phyloP scores from a whole-genome alignment of 2,888 invertebrate genomes.

The Ischnura elegans region DNA sequence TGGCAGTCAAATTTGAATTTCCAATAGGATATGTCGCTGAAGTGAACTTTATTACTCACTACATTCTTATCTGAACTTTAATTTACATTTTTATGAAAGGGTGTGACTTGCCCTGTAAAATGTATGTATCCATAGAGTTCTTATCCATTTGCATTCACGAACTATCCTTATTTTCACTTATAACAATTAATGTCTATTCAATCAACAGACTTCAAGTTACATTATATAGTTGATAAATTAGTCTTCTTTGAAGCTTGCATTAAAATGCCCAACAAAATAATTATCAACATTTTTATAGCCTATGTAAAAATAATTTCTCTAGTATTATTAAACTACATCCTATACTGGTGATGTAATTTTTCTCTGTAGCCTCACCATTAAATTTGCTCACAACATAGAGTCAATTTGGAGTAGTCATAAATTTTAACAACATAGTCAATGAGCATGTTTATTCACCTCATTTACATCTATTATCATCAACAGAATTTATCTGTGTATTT shows the following conservation, averaged over 20 bases:
- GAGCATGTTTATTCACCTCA: conserved; percentile 17
- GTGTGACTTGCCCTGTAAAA: not conserved
- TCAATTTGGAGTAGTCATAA: conserved; percentile 51
- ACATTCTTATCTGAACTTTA: conserved; percentile 5
- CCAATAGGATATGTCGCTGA: conserved; percentile 42
- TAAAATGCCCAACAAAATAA: conserved; percentile 59
- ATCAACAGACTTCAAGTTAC: conserved; percentile 7
- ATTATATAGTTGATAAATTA: conserved; percentile 2
- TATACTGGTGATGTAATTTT: conserved; percentile 21
- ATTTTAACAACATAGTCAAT: conserved; percentile 58
- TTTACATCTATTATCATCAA: not conserved
- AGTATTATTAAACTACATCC: conserved; percentile 50
- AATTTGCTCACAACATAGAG: conserved; percentile 48
- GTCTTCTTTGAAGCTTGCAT: conserved; percentile 58
- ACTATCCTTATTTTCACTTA: not conserved
- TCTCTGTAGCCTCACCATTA: conserved; percentile 36
- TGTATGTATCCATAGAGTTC: not conserved
- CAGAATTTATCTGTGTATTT: conserved; percentile 19
- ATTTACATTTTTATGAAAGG: conserved; percentile 25
- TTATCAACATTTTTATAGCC: conserved; percentile 54
- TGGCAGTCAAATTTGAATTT: conserved; percentile 54
- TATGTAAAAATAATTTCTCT: conserved; percentile 64
- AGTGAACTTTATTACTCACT: conserved; percentile 42
- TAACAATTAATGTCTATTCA: conserved; percentile 25
- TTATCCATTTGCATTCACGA: not conserved